Evolutionary conservation across 2,113 vertebrate genomes (phyloP), one percentile per base, ranked within the genome.

Genomic region (Salminus brasiliensis): DNA sequence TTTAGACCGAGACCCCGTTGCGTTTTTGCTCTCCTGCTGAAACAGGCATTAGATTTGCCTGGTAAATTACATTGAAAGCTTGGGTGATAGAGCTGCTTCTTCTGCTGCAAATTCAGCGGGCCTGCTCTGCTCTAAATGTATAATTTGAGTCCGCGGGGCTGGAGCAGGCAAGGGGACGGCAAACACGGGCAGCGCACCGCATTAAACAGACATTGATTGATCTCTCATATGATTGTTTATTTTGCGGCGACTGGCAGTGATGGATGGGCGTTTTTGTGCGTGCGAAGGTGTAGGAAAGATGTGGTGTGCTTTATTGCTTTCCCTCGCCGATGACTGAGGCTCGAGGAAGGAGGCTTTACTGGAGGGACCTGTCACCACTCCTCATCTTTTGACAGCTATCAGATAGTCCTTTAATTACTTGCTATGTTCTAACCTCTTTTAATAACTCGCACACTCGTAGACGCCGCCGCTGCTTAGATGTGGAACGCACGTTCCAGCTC

Each of bases 171-270:
- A 36, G 55, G 7, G 43, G 67, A 32, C 75, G 59, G 78, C 49
- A 75, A 81, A 66, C 81, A 36, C 53, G 63, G 57, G 72, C 39
- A 18, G 79, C n/a, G 67, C 16, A 6, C 72, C 9, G 81, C 88
- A 90, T 92, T 91, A 92, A 93, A 85, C 84, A 89, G 90, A 90
- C 86, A 87, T 83, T 92, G 90, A 92, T 91, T 87, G 90, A 91
- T 91, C 86, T 83, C 73, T 73, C 25, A 81, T 80, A 79, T 86
- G 87, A 91, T 87, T 92, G 89, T 92, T 91, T 90, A 87, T 88
- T 91, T 89, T 88, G 89, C 88, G 74, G 52, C 21, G 1, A 72
- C 83, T 87, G 86, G 88, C 88, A 74, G 73, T 91, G 89, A 90
- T 89, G 86, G 89, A 91, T 92, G 87, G 84, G 82, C 87, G 85